Evolutionary conservation across 2,797 vertebrate genomes (phyloP).

Genomic region (Harpagifer antarcticus): DNA sequence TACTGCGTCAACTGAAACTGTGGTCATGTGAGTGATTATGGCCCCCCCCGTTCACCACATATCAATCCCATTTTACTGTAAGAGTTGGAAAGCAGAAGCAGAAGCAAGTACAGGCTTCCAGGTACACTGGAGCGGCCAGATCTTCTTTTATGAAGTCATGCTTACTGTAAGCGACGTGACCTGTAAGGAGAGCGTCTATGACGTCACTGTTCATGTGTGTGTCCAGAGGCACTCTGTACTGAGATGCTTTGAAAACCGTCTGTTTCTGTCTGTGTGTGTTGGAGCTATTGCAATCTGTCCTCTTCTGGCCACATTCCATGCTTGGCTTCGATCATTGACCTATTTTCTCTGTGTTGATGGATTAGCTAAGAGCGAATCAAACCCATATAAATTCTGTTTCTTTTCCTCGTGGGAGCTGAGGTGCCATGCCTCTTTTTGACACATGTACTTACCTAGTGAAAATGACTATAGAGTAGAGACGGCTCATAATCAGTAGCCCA

Average conservation of each 20-base stretch:
- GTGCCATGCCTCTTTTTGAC: conserved; percentile 41
- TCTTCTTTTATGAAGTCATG: conserved; percentile 53
- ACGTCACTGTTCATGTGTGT: conserved; percentile 1
- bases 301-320: conserved; percentile 52
- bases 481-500: conserved; percentile 27
- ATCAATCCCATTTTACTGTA: conserved; percentile 18
- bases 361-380: conserved; percentile 64
- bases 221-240: conserved; percentile 21
- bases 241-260: conserved; percentile 48
- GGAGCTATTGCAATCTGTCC: conserved; percentile 44
- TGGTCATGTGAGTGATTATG: conserved; percentile 19
- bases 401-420: conserved; percentile 57
- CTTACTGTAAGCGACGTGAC: conserved; percentile 19
- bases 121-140: conserved; percentile 15
- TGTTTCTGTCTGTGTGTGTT: conserved; percentile 30
- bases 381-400: conserved; percentile 58
- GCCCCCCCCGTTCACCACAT: background rate
- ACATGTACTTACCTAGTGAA: conserved; percentile 52
- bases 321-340: conserved; percentile 68
- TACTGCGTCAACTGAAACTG: conserved; percentile 2
- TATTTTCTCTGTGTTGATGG: conserved; percentile 68
- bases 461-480: conserved; percentile 34
- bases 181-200: background rate
- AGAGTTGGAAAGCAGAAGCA: conserved; percentile 66
- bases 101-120: conserved; percentile 67